These are phyloP conservation scores for Malurus cyaneus DNA, from an alignment of 2,113 vertebrate genomes.

Conservation along the genomic window DNA sequence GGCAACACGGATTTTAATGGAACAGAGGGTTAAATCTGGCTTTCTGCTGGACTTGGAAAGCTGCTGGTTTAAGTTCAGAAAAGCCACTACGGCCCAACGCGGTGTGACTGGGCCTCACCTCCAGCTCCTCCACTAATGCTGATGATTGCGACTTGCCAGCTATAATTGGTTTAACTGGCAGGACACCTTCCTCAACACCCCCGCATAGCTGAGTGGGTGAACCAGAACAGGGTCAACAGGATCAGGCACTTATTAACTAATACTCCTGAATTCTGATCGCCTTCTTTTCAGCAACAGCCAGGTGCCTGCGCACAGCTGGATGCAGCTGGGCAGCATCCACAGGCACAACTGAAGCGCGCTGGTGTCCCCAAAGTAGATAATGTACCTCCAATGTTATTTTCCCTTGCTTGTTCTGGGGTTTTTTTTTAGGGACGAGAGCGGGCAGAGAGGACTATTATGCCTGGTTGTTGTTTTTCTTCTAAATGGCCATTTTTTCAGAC, in stretches of 20 bases:
- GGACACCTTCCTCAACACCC: conserved; percentile 59
- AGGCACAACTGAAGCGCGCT: not conserved
- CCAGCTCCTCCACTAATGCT: conserved; percentile 19
- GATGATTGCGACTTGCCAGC: conserved; percentile 43
- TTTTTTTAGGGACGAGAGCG: accelerated
- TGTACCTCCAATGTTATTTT: accelerated
- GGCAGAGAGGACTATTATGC: accelerated
- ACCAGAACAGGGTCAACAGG: conserved; percentile 63
- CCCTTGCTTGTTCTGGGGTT: too few relatives aligned
- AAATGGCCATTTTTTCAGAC: not conserved
- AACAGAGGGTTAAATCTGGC: not conserved
- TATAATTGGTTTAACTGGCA: conserved; percentile 60
- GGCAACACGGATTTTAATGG: accelerated
- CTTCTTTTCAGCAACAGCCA: conserved; percentile 29
- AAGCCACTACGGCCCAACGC: not conserved
- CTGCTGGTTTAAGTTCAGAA: not conserved
- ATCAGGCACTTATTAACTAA: conserved; percentile 67
- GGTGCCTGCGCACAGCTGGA: not conserved
- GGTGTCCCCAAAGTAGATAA: not conserved
- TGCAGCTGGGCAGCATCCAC: not conserved
- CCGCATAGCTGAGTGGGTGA: conserved; percentile 59
- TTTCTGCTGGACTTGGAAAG: not conserved
- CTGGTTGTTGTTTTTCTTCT: not conserved
- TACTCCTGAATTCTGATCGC: conserved; percentile 27
- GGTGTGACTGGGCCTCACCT: not conserved